Base-by-base conservation (phyloP, 2,888 invertebrate species). In the Acanthosepion lycidas region DNA sequence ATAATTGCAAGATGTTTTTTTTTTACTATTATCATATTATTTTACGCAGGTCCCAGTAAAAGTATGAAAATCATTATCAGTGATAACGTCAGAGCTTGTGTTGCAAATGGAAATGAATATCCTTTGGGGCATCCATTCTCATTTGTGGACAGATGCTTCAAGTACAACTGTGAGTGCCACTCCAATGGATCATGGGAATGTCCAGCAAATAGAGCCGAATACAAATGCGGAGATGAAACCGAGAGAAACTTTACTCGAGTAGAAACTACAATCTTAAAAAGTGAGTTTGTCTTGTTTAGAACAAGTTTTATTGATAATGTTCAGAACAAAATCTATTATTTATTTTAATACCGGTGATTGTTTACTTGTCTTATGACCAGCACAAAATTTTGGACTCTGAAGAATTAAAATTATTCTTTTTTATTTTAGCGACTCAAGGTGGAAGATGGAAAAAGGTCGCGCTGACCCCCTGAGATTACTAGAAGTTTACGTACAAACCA, bases 91-190 rank as follows among this genome's bases (percentile, higher is more conserved):
- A 78, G n/a, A 12, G n/a, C 9, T 33, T 94, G 94, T 64, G 26
- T 42, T n/a, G 94, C 48, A 0, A 15, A 42, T 28, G 59, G 59
- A 15, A 53, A 94, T 1, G 55, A 55, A 55, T 94, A 64, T 28
- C 64, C 55, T 0, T 33, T 55, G 28, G 94, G 94, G 23, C 55
- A 33, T 26, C 42, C 59, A 6, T 93, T 93, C 49, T 93, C 93
- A 48, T 95, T 96, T 94, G 95, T 95, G 18, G 95, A 96, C 51
- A 96, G 95, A 12, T 96, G 96, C 78, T 95, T 96, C 64, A 95
- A 96, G 78, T 96, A 96, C 93, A 95, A 94, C 20, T 94, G 94
- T 9, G 55, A n/a, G 4, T 94, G 94, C 20, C 51, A 33, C 5
- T 33, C 33, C 9, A 64, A 94, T 64, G 94, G 94, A 33, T 48